phyloP scores from a whole-genome alignment of 2,113 vertebrate genomes.

The Ptyas mucosa region DNA sequence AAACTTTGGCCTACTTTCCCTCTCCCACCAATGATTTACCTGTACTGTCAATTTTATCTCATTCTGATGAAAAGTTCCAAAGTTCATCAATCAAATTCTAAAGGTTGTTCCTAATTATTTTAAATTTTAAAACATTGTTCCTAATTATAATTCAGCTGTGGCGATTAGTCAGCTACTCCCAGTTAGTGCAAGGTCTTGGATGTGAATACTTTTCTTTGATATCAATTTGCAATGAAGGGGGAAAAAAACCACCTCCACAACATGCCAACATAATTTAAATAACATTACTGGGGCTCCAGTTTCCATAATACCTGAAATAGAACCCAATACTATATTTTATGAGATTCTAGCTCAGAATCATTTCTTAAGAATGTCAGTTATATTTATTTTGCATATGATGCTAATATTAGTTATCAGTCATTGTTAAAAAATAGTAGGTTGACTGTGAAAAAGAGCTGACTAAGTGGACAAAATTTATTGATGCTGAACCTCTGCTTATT shows the following conservation, averaged over 20 bases:
- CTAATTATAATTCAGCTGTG: not conserved
- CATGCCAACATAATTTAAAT: not conserved
- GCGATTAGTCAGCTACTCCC: not conserved
- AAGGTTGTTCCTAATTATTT: not conserved
- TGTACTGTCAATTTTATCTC: not conserved
- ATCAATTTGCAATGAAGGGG: not conserved
- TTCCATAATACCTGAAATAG: not conserved
- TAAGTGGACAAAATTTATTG: not conserved
- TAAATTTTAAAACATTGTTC: not conserved
- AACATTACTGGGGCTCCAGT: not conserved
- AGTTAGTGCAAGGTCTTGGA: not conserved
- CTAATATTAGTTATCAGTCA: not conserved
- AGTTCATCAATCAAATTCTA: not conserved
- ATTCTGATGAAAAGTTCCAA: not conserved
- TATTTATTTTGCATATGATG: not conserved
- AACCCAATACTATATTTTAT: not conserved
- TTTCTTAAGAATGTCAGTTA: not conserved
- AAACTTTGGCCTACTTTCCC: not conserved
- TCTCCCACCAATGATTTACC: not conserved
- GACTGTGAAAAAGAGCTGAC: not conserved
- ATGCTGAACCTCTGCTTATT: not conserved
- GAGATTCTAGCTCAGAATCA: not conserved
- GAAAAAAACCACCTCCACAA: not conserved
- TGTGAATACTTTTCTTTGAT: not conserved
- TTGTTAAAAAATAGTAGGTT: not conserved